Evolutionary conservation across 92 coral and sea anemone species (phyloP), one percentile per base, ranked within the genome.

Genomic region (Hydrozoanthus gracilis): DNA sequence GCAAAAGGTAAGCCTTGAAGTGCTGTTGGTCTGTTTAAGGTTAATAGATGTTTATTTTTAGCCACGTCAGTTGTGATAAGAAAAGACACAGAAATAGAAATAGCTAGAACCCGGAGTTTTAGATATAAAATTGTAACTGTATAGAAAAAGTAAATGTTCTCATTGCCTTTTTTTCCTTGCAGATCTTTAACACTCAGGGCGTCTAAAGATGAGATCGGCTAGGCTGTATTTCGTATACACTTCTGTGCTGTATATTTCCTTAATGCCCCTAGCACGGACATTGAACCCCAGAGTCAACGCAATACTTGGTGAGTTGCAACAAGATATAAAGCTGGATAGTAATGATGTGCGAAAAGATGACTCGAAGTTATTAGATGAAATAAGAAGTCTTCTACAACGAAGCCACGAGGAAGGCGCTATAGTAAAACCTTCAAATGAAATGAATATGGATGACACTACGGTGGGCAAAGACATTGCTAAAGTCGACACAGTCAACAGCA

Each of bases 401-500:
- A 75, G 14, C 51, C 15, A 27, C 50, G 79, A 75, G 5, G 61
- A n/a, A 75, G 8, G 62, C 51, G 62, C 27, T 35, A 4, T 12
- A 46, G 6, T 7, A 60, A 17, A 51, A 4, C 46, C 79, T 50
- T 51, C 54, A 11, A 75, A 51, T 6, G n/a, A 51, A 51, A 62
- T 51, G 3, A 11, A 50, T 50, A 75, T n/a, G 39, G 79, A 51
- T 14, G 76, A 46, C n/a, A 20, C 13, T 10, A n/a, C 15, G 61
- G 47, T 17, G n/a, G 82, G 51, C 9, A 54, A 18, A 52, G 12
- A 35, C 54, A 18, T n/a, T 6, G 46, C 9, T 20, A 27, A 16
- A 76, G 66, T 27, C 44, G 27, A 76, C 49, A 76, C 9, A 52
- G 50, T 48, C 14, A 12, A 76, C 66, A 76, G 82, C 16, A 76